These are phyloP conservation scores for Psittacula cyanocephala DNA, from an alignment of 2,113 vertebrate species.

Conservation along the genomic window DNA sequence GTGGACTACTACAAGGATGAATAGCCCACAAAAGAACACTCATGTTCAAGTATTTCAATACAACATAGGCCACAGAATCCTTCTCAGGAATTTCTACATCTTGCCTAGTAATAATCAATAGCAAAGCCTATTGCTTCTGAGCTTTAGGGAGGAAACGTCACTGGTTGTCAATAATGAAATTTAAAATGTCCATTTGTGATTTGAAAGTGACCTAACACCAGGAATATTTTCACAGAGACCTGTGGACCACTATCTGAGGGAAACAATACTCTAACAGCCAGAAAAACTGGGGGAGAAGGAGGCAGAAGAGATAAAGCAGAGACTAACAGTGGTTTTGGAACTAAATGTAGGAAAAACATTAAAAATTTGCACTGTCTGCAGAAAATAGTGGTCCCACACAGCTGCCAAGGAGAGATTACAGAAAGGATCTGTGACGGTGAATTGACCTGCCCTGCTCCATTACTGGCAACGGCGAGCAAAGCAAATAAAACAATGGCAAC, in stretches of 20 bases:
- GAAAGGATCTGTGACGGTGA: neutral
- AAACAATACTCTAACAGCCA: neutral
- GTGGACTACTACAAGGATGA: neutral
- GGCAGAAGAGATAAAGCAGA: neutral
- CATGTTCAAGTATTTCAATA: neutral
- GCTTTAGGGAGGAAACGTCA: neutral
- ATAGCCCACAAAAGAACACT: neutral
- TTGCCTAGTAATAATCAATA: neutral
- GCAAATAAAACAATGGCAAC: neutral
- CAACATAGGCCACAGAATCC: neutral
- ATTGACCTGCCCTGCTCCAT: neutral
- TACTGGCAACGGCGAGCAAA: neutral
- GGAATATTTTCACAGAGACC: neutral
- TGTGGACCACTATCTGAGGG: neutral
- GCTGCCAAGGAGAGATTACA: neutral
- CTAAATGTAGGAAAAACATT: neutral
- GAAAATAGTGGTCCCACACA: neutral
- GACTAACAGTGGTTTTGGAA: neutral
- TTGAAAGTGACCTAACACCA: neutral
- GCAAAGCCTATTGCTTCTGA: neutral
- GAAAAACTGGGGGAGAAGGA: neutral
- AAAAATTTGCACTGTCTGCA: neutral
- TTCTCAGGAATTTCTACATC: neutral
- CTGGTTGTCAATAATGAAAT: neutral
- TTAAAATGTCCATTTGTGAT: neutral